These are phyloP conservation scores for Busseola fusca DNA, from an alignment of 2,888 invertebrate species.

Conservation along the genomic window DNA sequence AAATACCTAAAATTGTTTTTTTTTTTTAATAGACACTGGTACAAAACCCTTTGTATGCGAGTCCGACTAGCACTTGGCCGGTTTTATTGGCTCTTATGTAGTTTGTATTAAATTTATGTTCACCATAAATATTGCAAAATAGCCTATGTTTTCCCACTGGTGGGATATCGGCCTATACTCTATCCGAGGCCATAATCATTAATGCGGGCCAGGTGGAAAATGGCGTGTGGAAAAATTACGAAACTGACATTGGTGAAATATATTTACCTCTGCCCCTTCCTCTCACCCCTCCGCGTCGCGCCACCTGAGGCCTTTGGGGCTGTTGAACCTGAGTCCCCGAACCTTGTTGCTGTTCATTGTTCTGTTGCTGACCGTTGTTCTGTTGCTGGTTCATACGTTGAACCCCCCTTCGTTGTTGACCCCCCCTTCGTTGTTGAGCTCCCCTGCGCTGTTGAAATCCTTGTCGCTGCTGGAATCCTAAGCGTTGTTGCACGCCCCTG, in stretches of 20 bases:
- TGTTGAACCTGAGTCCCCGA: constrained; percentile 24
- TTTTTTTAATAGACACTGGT: too few relatives aligned
- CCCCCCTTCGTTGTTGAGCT: neutral
- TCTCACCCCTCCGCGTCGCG: constrained; percentile 39
- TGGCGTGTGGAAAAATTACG: neutral
- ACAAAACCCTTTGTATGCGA: too few relatives aligned
- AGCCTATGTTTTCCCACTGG: neutral
- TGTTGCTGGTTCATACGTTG: constrained; percentile 14
- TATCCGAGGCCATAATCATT: neutral
- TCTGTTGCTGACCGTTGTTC: constrained; percentile 10
- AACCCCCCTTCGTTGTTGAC: constrained; percentile 10
- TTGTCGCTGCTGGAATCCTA: neutral
- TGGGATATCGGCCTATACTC: neutral
- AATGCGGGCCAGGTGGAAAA: neutral
- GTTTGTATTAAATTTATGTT: neutral
- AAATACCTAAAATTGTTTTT: too few relatives aligned
- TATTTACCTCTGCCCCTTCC: constrained; percentile 58
- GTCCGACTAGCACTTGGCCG: too few relatives aligned
- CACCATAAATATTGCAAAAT: neutral
- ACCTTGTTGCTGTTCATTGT: neutral
- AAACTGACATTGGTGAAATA: neutral
- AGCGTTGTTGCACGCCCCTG: constrained; percentile 5
- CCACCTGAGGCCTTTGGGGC: constrained; percentile 48
- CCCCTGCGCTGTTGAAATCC: constrained; percentile 16
- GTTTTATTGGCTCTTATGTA: neutral